Evolutionary conservation across 2,888 invertebrate genomes (phyloP).

Genomic region (Heliconius charithonia): DNA sequence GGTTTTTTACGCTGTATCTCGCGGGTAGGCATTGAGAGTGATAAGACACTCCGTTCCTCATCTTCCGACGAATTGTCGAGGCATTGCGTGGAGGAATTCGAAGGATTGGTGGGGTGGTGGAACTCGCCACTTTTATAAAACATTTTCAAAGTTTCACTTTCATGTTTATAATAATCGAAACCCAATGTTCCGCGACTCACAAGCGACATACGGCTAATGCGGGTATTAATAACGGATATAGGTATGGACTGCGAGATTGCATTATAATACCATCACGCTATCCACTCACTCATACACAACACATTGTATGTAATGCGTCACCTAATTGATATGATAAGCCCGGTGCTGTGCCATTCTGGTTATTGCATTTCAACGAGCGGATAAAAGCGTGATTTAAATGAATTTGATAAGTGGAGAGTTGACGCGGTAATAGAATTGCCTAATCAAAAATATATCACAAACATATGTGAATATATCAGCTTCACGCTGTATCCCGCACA

Average conservation of each 20-base stretch:
- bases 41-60: background rate
- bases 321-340: slow-evolving; percentile 6
- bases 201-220: background rate
- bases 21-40: background rate
- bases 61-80: background rate
- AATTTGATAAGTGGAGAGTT: too few relatives aligned
- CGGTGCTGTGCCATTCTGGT: background rate
- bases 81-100: background rate
- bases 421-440: too few relatives aligned
- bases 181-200: background rate
- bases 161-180: slow-evolving; percentile 13
- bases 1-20: background rate
- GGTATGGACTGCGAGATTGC: slow-evolving; percentile 6
- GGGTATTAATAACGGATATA: slow-evolving; percentile 10
- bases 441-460: too few relatives aligned
- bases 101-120: too few relatives aligned
- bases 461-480: too few relatives aligned
- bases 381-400: too few relatives aligned
- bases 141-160: too few relatives aligned
- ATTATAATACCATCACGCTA: slow-evolving; percentile 5
- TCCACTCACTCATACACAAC: background rate
- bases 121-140: too few relatives aligned
- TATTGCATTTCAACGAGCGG: background rate
- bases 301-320: slow-evolving; percentile 16
- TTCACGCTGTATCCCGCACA: too few relatives aligned